Evolutionary conservation across 2,113 vertebrate species (phyloP).

Genomic region (Trochalopteron elliotii): DNA sequence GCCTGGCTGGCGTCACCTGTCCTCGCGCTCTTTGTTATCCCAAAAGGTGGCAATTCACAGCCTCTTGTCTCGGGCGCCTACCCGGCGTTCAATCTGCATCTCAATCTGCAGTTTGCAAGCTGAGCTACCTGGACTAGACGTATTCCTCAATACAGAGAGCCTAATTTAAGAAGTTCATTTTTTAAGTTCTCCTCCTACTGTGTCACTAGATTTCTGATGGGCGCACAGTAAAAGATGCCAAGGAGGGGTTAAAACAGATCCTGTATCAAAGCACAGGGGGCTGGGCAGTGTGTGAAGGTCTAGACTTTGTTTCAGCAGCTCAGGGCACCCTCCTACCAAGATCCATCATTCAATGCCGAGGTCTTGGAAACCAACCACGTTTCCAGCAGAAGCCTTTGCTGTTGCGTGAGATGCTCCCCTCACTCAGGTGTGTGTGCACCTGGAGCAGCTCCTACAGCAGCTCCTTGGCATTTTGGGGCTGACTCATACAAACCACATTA

Average conservation of each 20-base stretch:
- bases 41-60: not conserved
- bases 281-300: not conserved
- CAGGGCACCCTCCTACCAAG: not conserved
- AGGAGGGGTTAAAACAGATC: not conserved
- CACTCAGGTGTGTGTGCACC: not conserved
- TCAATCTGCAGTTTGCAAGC: not conserved
- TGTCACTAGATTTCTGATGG: not conserved
- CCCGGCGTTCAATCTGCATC: not conserved
- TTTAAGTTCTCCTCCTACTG: not conserved
- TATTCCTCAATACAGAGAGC: not conserved
- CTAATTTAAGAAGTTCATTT: not conserved
- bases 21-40: accelerated
- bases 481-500: not conserved
- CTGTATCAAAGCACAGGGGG: accelerated
- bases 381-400: not conserved
- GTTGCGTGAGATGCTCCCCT: not conserved
- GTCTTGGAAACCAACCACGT: not conserved
- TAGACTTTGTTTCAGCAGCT: not conserved
- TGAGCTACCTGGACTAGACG: not conserved
- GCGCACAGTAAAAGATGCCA: not conserved
- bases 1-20: not conserved
- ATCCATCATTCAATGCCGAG: accelerated
- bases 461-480: not conserved
- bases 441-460: not conserved
- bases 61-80: not conserved